Base-by-base conservation (phyloP, 2,113 vertebrate genomes). In the Thunnus maccoyii region DNA sequence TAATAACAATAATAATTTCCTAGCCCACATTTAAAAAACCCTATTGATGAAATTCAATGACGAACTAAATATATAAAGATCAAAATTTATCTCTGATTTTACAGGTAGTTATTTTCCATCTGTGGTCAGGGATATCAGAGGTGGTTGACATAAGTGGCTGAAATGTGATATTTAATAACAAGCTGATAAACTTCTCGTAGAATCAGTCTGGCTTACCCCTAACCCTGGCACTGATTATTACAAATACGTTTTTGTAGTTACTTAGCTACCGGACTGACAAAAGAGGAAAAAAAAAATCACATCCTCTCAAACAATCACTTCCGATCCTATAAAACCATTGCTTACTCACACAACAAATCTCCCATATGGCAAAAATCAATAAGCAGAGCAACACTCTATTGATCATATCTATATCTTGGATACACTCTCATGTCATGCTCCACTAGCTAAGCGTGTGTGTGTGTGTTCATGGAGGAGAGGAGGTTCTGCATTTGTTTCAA, bases 291-390 rank as follows among this genome's bases (percentile, higher is more conserved):
- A 30, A 30, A 30, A 30, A 80, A 73, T 18, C 61, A 17, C 60
- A 69, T 20, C 18, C n/a, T 30, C 73, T 87, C 71, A 54, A 75
- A 85, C 76, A 86, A 85, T 89, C 78, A 62, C 72, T 91, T 85
- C 46, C 86, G 65, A 88, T 75, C 75, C 82, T 85, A 44, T 88
- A 82, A 87, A 91, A 86, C 80, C 84, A 83, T 55, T 81, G 81
- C 86, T 92, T 74, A 80, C 87, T 85, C 73, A 76, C 76, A 86
- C 82, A 84, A 89, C 86, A 91, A 89, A 89, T 87, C 86, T 89
- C 83, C 88, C 83, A 86, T 79, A 84, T 17, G 71, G 86, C 83
- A 81, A 88, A 92, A 93, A 92, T 94, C 92, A 92, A 92, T 93
- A 92, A 57, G 74, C 22, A 69, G 73, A 85, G 83, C 84, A 83